Base-by-base conservation (phyloP, 2,113 vertebrate species). In the Pongo pygmaeus region DNA sequence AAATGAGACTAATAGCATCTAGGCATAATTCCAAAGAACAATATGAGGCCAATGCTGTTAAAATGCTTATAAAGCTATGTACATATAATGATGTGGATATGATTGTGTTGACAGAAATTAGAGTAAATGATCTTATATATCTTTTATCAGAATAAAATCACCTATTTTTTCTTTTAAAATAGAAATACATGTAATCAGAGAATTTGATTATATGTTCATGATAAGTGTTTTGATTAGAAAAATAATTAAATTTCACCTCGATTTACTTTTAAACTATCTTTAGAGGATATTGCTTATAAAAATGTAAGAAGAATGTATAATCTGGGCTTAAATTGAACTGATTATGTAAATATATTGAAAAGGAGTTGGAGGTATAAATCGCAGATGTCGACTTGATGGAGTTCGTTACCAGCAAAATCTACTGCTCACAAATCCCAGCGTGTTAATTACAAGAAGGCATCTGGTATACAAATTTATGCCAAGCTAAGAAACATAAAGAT, bases 341-440 rank as follows among this genome's bases (percentile, higher is more conserved):
- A 98, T 99, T 99, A 99, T 99, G 98, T 98, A 99, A 99, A 99
- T 99, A 93, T 97, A 98, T 98, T 98, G 96, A 98, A 98, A 98
- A 94, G 96, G 98, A 98, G 97, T 98, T 98, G 97, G 97, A 99
- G 98, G 98, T 98, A 98, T 98, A 99, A 99, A 98, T 99, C 99
- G 98, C 98, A 99, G 98, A 99, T 99, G 99, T 99, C 97, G 75
- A 92, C 98, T 98, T 98, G 98, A 98, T 98, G 97, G 97, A 99
- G 98, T 98, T 99, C 98, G 98, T 98, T 99, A 99, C 96, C 92
- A 98, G 97, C 98, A 98, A 98, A 98, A 98, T 98, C 97, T 98
- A 98, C 98, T 98, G 98, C 97, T 99, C 98, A 97, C 96, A 99
- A 98, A 98, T 98, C 98, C 97, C 98, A 98, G 70, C 50, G 96